phyloP scores from a whole-genome alignment of 2,888 invertebrate species.

The Alcis repandata region DNA sequence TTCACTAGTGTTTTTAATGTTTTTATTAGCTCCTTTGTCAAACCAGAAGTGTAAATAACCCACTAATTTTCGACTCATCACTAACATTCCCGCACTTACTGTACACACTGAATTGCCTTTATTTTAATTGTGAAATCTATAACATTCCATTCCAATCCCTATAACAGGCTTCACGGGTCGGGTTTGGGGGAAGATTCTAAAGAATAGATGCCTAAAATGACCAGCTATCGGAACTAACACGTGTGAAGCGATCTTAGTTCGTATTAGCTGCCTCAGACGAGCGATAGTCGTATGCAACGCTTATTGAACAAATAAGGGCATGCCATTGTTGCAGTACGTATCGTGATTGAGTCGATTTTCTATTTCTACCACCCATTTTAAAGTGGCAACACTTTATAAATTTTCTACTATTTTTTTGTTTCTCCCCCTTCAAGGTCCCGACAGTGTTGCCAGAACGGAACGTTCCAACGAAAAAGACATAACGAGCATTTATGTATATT shows the following conservation, averaged over 20 bases:
- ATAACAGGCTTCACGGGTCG: conserved; percentile 62
- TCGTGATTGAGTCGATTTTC: conserved; percentile 82
- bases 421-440: conserved; percentile 55
- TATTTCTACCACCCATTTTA: conserved; percentile 47
- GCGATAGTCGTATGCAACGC: conserved; percentile 86
- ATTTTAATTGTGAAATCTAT: conserved; percentile 69
- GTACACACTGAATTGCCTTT: conserved; percentile 59
- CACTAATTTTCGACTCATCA: conserved; percentile 85
- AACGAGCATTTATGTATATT: conserved; percentile 81
- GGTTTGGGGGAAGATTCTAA: conserved; percentile 51
- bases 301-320: conserved; percentile 85
- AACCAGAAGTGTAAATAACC: conserved; percentile 43
- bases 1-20: conserved; percentile 23
- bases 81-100: conserved; percentile 74
- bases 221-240: conserved; percentile 34
- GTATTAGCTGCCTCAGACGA: conserved; percentile 64
- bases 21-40: conserved; percentile 32
- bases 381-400: conserved; percentile 57
- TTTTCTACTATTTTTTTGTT: conserved; percentile 59
- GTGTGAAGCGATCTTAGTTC: conserved; percentile 60
- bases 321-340: conserved; percentile 85
- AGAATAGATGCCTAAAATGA: conserved; percentile 48
- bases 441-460: conserved; percentile 76
- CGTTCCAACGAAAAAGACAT: conserved; percentile 82
- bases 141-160: conserved; percentile 66